These are phyloP conservation scores for Capra hircus DNA, from an alignment of 2,113 vertebrate genomes.

Conservation along the genomic window DNA sequence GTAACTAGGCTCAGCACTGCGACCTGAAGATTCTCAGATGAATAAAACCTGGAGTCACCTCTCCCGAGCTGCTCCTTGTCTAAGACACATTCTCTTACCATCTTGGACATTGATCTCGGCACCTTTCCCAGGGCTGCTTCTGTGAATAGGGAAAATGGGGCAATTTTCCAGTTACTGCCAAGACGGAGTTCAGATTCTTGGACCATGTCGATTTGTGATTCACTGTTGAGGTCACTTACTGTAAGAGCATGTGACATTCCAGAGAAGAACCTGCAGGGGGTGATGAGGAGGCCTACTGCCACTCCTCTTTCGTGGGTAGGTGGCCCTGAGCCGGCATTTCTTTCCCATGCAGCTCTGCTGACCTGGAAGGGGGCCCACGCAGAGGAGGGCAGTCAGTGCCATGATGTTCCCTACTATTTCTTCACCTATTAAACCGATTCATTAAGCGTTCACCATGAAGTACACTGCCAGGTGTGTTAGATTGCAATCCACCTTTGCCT, in stretches of 20 bases:
- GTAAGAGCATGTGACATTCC: background rate
- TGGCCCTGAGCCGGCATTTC: background rate
- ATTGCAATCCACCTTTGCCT: background rate
- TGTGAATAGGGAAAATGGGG: background rate
- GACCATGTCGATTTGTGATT: background rate
- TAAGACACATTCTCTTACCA: background rate
- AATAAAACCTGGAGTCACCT: background rate
- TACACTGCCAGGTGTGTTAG: background rate
- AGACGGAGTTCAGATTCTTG: slow-evolving; percentile 15
- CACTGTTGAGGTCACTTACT: background rate
- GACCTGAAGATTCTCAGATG: background rate
- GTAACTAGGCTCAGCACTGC: too few species aligned
- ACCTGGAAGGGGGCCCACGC: background rate
- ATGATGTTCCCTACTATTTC: background rate
- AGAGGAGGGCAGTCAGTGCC: background rate
- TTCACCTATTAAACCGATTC: background rate
- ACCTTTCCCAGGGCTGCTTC: background rate
- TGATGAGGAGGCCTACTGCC: background rate
- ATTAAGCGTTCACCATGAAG: background rate
- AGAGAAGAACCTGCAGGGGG: background rate
- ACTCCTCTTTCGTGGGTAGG: background rate
- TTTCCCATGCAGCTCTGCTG: background rate
- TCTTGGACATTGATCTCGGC: background rate
- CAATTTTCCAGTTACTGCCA: background rate
- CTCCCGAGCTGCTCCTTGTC: background rate